Evolutionary conservation across 2,797 vertebrate genomes (phyloP).

Genomic region (Microctenopoma stevenorrisi): DNA sequence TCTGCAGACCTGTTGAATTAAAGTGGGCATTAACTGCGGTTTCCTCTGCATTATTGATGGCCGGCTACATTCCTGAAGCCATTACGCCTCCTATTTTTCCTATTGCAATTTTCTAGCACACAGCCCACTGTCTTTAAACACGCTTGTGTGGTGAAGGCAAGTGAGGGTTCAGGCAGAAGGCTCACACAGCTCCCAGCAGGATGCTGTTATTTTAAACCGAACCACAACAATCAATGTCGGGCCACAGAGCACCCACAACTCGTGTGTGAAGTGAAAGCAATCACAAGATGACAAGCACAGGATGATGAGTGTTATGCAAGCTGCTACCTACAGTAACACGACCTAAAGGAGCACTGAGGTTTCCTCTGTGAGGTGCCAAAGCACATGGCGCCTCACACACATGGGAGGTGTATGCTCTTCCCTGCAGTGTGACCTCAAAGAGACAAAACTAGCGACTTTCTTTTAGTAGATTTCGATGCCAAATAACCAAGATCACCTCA

Average conservation of each 20-base stretch:
- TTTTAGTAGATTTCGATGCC: constrained; percentile 50
- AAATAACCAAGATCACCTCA: constrained; percentile 50
- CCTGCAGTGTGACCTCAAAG: constrained; percentile 35
- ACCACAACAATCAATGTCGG: constrained; percentile 49
- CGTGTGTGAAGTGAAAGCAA: constrained; percentile 52
- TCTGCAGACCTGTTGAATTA: constrained; percentile 82
- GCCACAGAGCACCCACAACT: constrained; percentile 33
- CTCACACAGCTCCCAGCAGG: constrained; percentile 53
- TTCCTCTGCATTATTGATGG: constrained; percentile 82
- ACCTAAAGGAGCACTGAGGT: constrained; percentile 12
- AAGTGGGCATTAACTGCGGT: constrained; percentile 78
- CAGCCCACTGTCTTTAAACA: constrained; percentile 72
- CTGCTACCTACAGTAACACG: constrained; percentile 33
- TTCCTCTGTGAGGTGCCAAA: constrained; percentile 26
- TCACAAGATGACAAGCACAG: constrained; percentile 51
- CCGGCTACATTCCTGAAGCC: constrained; percentile 68
- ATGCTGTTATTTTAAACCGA: constrained; percentile 71
- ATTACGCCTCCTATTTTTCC: constrained; percentile 74
- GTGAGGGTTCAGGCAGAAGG: constrained; percentile 67
- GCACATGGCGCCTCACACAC: constrained; percentile 33
- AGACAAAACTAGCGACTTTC: constrained; percentile 39
- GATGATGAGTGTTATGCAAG: constrained; percentile 44
- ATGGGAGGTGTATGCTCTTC: constrained; percentile 3
- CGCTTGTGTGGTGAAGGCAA: constrained; percentile 55
- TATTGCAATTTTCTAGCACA: constrained; percentile 71